Evolutionary conservation across 2,797 vertebrate species (phyloP).

Genomic region (Gephyroberyx darwinii): DNA sequence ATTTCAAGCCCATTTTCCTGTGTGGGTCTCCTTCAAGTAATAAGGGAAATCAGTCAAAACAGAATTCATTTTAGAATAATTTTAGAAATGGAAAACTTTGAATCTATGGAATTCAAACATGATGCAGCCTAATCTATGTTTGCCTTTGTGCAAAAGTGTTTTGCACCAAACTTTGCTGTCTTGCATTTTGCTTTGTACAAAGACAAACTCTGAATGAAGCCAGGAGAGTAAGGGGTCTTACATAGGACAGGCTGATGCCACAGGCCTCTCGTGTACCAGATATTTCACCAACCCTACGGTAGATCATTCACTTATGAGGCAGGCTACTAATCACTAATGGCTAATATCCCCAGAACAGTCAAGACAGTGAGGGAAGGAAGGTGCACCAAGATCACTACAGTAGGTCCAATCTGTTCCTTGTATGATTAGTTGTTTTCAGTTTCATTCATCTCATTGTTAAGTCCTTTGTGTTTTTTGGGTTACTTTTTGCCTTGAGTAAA

Average conservation of each 20-base stretch:
- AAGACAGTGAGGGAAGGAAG: conserved; percentile 84
- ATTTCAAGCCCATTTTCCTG: conserved; percentile 67
- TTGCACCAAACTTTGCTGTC: conserved; percentile 39
- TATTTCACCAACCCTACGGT: conserved; percentile 83
- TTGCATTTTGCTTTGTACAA: conserved; percentile 49
- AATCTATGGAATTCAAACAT: conserved; percentile 28
- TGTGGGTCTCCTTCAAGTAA: conserved; percentile 67
- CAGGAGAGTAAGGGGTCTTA: conserved; percentile 86
- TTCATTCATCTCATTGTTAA: conserved; percentile 61
- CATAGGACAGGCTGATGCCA: conserved; percentile 86
- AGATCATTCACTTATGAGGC: conserved; percentile 81
- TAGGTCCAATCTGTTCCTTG: conserved; percentile 77
- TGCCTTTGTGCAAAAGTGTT: conserved; percentile 30
- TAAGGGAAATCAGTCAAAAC: conserved; percentile 40
- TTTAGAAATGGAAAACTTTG: conserved; percentile 40
- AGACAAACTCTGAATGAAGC: conserved; percentile 47
- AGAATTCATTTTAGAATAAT: too few species aligned
- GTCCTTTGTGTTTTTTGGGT: conserved; percentile 69
- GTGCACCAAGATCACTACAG: conserved; percentile 74
- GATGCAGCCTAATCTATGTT: conserved; percentile 44
- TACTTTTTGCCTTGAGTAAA: conserved; percentile 51
- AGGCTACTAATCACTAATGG: conserved; percentile 73
- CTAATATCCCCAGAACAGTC: conserved; percentile 82
- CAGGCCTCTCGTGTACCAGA: conserved; percentile 86
- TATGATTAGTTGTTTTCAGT: conserved; percentile 69